A percentile compares a stretch with the other conserved stretches of the same genome.
Conservation (phyloP, 1,140 invertebrate genomes). For the Conus ventricosus region DNA sequence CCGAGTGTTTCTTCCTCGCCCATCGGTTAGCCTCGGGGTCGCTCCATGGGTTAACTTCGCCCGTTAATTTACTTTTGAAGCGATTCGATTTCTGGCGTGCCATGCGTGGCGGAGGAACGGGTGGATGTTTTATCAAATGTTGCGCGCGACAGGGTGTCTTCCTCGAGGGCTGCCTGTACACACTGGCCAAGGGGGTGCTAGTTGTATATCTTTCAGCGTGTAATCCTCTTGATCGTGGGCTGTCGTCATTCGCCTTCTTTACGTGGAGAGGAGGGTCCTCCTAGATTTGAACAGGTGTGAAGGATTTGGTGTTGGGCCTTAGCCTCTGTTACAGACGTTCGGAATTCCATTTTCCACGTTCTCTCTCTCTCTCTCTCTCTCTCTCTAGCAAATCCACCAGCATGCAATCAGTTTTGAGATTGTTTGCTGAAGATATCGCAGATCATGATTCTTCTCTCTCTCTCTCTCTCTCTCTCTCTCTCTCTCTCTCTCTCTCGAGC, state of each 20-base stretch:
- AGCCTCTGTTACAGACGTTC: not conserved
- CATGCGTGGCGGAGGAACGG: not conserved
- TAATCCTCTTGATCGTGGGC: not conserved
- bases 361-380: too few relatives aligned
- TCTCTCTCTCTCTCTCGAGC: too few relatives aligned
- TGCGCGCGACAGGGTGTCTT: not conserved
- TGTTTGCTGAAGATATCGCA: too few relatives aligned
- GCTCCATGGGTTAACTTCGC: too few relatives aligned
- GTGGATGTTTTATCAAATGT: not conserved
- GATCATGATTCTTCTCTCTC: not conserved
- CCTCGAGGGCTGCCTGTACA: not conserved
- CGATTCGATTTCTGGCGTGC: not conserved
- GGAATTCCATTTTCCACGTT: not conserved
- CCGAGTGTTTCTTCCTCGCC: too few relatives aligned
- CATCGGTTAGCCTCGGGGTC: too few relatives aligned
- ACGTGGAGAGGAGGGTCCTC: not conserved
- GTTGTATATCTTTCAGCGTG: not conserved
- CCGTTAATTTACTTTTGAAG: too few relatives aligned
- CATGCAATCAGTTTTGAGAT: too few relatives aligned
- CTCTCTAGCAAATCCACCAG: too few relatives aligned
- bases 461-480: too few relatives aligned
- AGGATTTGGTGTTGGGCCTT: not conserved
- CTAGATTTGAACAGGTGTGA: conserved; percentile 14
- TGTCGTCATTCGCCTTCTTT: not conserved
- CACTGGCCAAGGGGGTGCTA: not conserved